These are phyloP conservation scores for Enteromius thamalakanensis DNA, from an alignment of 2,797 vertebrate genomes.

Conservation along the genomic window DNA sequence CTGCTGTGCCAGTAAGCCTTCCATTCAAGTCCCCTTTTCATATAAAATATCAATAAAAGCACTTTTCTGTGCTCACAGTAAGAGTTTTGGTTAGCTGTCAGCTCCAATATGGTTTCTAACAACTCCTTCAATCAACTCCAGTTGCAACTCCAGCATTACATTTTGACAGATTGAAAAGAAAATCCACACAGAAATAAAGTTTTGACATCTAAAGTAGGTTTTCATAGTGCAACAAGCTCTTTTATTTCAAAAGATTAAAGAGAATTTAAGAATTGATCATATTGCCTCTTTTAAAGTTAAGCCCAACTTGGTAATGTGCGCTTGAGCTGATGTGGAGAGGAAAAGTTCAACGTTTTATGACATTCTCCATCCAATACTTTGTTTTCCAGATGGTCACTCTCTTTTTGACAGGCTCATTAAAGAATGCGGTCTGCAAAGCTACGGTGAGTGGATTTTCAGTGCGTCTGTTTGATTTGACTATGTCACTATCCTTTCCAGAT, in stretches of 20 bases:
- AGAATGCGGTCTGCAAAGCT: constrained; percentile 27
- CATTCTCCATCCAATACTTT: constrained; percentile 23
- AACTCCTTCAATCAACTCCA: background rate
- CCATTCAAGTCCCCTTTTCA: background rate
- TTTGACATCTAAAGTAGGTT: background rate
- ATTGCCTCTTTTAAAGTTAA: constrained; percentile 22
- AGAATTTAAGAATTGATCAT: background rate
- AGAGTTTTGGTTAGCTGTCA: constrained; percentile 8
- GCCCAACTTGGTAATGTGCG: background rate
- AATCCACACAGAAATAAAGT: background rate
- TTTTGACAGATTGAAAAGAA: constrained; percentile 6
- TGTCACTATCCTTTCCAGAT: constrained; percentile 43
- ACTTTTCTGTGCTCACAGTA: background rate
- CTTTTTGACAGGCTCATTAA: constrained; percentile 40
- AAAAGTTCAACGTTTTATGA: constrained; percentile 33
- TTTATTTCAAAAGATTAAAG: constrained; percentile 6
- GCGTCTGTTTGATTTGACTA: constrained; percentile 43
- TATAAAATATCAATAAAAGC: background rate
- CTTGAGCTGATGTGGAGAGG: constrained; percentile 10
- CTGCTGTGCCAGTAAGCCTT: background rate
- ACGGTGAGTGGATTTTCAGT: constrained; percentile 35
- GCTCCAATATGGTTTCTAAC: background rate
- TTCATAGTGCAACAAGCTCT: background rate
- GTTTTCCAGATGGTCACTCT: constrained; percentile 46
- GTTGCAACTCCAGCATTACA: background rate